Conservation (phyloP, 2,888 invertebrate species). For the Caenorhabditis japonica region DNA sequence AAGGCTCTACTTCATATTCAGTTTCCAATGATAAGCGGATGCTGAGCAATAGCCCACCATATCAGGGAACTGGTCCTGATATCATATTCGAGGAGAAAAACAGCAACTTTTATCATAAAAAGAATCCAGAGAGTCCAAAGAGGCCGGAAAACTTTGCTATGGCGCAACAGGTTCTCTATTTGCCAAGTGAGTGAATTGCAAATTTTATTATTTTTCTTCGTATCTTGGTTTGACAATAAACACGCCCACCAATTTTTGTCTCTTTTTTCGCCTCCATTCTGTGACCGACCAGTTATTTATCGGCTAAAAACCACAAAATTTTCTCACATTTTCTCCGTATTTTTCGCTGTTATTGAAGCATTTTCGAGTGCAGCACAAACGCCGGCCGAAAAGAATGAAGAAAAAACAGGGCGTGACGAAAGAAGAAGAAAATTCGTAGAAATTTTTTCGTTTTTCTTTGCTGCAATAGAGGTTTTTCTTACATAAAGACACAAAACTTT, state of each 20-base stretch:
- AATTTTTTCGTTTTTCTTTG: not conserved
- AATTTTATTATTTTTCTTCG: not conserved
- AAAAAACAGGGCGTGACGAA: not conserved
- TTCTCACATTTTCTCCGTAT: not conserved
- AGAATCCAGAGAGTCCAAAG: not conserved
- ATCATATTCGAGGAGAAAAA: too few relatives aligned
- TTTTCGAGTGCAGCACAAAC: constrained; percentile 1
- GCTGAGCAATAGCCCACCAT: too few relatives aligned
- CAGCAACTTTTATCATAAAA: too few relatives aligned
- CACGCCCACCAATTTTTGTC: not conserved
- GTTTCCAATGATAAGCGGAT: too few relatives aligned
- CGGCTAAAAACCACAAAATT: not conserved
- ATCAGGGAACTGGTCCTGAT: too few relatives aligned
- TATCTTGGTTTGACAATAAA: not conserved
- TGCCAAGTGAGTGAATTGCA: not conserved
- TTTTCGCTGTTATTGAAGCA: constrained; percentile 4
- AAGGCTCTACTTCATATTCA: too few relatives aligned
- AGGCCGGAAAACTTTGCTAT: not conserved
- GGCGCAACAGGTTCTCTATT: constrained; percentile 1
- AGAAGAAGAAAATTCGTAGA: not conserved
- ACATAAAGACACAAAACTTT: too few relatives aligned
- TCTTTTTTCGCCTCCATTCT: not conserved
- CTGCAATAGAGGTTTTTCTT: not conserved
- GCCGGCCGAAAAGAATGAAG: not conserved
- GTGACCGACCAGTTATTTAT: not conserved